Base-by-base conservation (phyloP, 2,888 invertebrate genomes). In the Lobophora halterata region DNA sequence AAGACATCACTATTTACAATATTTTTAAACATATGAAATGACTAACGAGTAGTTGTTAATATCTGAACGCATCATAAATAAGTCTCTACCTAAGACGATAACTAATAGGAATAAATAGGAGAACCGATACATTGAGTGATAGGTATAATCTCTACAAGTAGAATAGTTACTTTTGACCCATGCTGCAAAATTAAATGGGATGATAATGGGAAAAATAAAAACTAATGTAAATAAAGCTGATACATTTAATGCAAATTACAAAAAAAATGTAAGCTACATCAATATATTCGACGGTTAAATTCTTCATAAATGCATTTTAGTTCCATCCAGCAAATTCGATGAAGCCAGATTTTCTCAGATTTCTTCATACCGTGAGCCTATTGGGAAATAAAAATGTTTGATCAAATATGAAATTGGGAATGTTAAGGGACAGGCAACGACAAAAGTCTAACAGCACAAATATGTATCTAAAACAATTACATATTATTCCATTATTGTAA, bases 321-420 rank as follows among this genome's bases (percentile, higher is more conserved):
- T 66, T 67, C 65, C 52, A 58, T 64, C 61, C 56, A 71, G 57
- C 61, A 58, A 58, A 58, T 62, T 60, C 62, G 67, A 52, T 59
- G 56, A 60, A 58, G 62, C 70, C 72, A 57, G 62, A 55, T 29
- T 12, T 61, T 55, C 64, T 63, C 70, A 53, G 63, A 57, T 63
- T 47, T 74, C 83, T 80, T 87, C 86, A 87, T 52, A 87, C 81
- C 45, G 86, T 87, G 70, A 87, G 86, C 85, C 86, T 87, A 82
- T 64, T 79, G 75, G 69, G 46, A 67, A 78, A 79, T 61, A 74
- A 73, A 81, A 81, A 71, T 56, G 54, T 42, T 48, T 57, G 59
- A 71, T 83, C 70, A 82, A 80, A 82, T 73, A 82, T 81, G 78
- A 80, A 82, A 81, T 82, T 81, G 81, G 79, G 67, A 21, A 21